Base-by-base conservation (phyloP, 2,113 vertebrate genomes). In the Entelurus aequoreus region DNA sequence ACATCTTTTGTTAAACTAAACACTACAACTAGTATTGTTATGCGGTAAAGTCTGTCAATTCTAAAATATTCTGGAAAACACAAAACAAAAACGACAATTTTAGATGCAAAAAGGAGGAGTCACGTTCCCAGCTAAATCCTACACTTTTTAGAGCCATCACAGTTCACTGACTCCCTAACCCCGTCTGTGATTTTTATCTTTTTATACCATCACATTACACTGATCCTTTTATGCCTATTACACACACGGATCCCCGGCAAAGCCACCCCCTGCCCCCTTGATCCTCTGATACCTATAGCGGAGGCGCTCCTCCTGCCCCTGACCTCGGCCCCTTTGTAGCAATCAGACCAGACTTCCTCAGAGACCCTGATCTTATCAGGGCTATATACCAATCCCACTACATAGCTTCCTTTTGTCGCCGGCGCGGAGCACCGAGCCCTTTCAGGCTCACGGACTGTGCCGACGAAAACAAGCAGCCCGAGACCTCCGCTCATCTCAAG, bases 151-250 rank as follows among this genome's bases (percentile, higher is more conserved):
- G 70, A 85, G 78, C 71, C 72, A 89, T 88, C 87, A 88, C 74
- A 82, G 65, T 72, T 69, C 75, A 84, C 77, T 68, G 71, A 76
- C 72, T 79, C 73, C 72, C 42, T 72, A 78, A 79, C 66, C 75
- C 68, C 55, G 69, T 72, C 74, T 72, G 68, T 78, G 84, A 88
- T 87, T 84, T 78, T 84, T 82, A 89, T 88, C 85, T 86, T 88
- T 86, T 86, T 83, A 84, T 88, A 86, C 81, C 83, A 83, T 77
- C 79, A 76, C 76, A 78, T 84, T 82, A 88, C 88, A 86, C 81
- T 84, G 86, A 88, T 90, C 87, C 84, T 85, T 84, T 89, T 83
- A 86, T 88, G 86, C 85, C 77, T 83, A 83, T 86, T 80, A 85
- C 87, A 90, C 79, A 81, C 74, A 21, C 60, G 8, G 75, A 78